Evolutionary conservation across 2,888 invertebrate species (phyloP).

Genomic region (Athalia circularis): DNA sequence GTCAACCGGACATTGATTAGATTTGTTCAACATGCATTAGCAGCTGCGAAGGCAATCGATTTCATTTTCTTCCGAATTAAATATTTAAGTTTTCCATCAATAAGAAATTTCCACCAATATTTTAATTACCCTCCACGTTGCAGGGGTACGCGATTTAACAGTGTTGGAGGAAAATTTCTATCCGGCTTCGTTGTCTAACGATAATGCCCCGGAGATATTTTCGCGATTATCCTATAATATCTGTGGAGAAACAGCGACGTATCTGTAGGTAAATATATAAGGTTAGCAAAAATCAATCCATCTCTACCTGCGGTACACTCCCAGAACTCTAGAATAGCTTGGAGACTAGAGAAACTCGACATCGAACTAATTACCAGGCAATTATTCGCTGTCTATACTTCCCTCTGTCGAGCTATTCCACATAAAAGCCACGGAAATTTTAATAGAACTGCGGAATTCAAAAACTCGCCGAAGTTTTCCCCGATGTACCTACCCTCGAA

Average conservation of each 20-base stretch:
- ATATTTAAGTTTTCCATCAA: neutral
- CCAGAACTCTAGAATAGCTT: neutral
- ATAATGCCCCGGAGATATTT: neutral
- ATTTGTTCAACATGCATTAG: neutral
- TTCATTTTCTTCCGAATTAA: neutral
- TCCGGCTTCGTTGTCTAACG: neutral
- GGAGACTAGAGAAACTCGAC: neutral
- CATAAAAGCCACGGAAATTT: neutral
- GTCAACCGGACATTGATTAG: neutral
- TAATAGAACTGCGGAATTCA: too few species aligned
- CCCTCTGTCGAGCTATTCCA: neutral
- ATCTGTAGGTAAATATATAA: too few species aligned
- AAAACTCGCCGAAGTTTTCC: too few species aligned
- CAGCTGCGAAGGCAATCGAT: neutral
- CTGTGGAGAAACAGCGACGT: too few species aligned
- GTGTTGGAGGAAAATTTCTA: neutral
- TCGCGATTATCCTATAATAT: too few species aligned
- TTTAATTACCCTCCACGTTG: neutral
- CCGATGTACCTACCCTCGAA: too few species aligned
- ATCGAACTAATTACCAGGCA: conserved; percentile 4
- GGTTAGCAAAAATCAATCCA: too few species aligned
- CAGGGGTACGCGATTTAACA: too few species aligned
- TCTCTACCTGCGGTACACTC: neutral
- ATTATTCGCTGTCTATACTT: conserved; percentile 10
- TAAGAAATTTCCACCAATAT: neutral